Conservation (phyloP, 2,888 invertebrate genomes). For the Brachyptera risi region DNA sequence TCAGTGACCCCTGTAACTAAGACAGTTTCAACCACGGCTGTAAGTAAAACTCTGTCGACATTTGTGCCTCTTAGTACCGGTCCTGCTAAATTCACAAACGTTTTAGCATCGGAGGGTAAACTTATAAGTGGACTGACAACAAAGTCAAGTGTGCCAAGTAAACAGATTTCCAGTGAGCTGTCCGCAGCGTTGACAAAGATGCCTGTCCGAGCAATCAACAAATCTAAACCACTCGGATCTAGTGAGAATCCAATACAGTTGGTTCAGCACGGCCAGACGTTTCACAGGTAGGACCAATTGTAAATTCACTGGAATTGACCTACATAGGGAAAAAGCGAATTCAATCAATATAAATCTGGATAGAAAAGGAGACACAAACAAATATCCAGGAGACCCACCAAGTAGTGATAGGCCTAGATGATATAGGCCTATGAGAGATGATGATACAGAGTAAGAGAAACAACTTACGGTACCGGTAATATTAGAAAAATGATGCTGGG, state of each 20-base stretch:
- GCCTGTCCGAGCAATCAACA: constrained; percentile 32
- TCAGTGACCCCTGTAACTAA: not conserved
- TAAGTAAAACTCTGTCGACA: not conserved
- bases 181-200: constrained; percentile 25
- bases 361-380: too few relatives aligned
- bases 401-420: too few relatives aligned
- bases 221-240: constrained; percentile 47
- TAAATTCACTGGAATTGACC: too few relatives aligned
- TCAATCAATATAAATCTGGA: too few relatives aligned
- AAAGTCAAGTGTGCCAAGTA: not conserved
- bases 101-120: not conserved
- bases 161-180: constrained; percentile 17
- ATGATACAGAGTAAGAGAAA: too few relatives aligned
- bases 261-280: constrained; percentile 56
- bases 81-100: not conserved
- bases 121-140: not conserved
- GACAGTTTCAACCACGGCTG: not conserved
- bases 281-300: constrained; percentile 52
- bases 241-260: constrained; percentile 56
- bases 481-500: too few relatives aligned
- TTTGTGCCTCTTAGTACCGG: not conserved
- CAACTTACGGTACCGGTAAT: too few relatives aligned
- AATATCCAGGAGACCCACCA: too few relatives aligned
- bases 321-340: too few relatives aligned
- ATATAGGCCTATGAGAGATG: too few relatives aligned